A percentile compares a stretch with the other conserved stretches of the same genome.
Evolutionary conservation across 2,888 invertebrate species (phyloP).

Genomic region (Falcaria lacertinaria): DNA sequence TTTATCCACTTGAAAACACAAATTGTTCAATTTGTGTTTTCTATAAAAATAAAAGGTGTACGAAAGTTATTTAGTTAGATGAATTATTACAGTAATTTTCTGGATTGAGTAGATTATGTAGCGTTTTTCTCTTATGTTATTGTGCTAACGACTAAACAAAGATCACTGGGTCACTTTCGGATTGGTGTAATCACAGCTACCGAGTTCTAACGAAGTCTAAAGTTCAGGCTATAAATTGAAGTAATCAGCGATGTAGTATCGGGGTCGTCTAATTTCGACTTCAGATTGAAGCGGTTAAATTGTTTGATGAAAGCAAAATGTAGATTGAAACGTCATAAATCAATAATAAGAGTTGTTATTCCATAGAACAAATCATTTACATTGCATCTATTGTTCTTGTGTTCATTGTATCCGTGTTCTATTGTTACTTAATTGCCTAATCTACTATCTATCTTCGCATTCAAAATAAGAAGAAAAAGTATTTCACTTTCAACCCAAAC

Average conservation of each 20-base stretch:
- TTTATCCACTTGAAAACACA: not conserved
- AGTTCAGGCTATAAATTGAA: not conserved
- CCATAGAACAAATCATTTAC: not conserved
- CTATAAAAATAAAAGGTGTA: not conserved
- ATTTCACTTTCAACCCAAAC: slow-evolving; percentile 47
- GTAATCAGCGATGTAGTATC: not conserved
- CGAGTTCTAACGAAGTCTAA: slow-evolving; percentile 1
- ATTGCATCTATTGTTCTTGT: slow-evolving; percentile 2
- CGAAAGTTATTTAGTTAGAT: not conserved
- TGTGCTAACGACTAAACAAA: slow-evolving; percentile 2
- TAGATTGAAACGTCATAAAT: not conserved
- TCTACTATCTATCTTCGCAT: slow-evolving; percentile 29
- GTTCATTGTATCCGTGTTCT: slow-evolving; percentile 17
- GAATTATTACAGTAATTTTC: not conserved
- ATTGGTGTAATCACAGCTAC: not conserved
- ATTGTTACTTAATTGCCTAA: slow-evolving; percentile 34
- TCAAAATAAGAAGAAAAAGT: slow-evolving; percentile 32
- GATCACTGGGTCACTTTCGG: slow-evolving; percentile 1
- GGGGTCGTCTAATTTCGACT: not conserved
- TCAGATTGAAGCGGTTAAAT: not conserved
- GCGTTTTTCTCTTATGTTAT: not conserved
- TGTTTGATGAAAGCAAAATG: not conserved
- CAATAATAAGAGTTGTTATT: not conserved
- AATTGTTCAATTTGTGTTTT: no score
- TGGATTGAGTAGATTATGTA: not conserved